Conservation (phyloP, 2,113 vertebrate species). For the Larimichthys crocea region DNA sequence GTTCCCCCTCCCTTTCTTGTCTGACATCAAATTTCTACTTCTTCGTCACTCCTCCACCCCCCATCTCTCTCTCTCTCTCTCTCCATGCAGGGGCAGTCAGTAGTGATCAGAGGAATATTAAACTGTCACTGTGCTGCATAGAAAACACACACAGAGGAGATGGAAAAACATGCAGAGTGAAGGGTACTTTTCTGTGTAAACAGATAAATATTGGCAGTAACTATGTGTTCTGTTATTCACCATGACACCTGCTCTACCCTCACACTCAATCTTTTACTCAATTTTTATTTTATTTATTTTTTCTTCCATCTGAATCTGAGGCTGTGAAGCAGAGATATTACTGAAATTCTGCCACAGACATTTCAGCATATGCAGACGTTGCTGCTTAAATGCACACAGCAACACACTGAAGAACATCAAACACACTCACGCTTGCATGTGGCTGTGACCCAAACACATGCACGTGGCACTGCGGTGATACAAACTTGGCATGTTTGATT, state of each 20-base stretch:
- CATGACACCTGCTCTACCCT: slow-evolving; percentile 45
- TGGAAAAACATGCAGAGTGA: slow-evolving; percentile 3
- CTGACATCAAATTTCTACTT: slow-evolving; percentile 43
- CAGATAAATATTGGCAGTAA: slow-evolving; percentile 49
- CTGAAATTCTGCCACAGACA: slow-evolving; percentile 23
- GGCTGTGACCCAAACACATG: slow-evolving; percentile 10
- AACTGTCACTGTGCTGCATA: slow-evolving; percentile 28
- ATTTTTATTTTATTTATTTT: not conserved
- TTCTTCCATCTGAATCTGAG: not conserved
- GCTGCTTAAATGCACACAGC: not conserved
- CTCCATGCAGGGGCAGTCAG: slow-evolving; percentile 24
- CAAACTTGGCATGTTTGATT: slow-evolving; percentile 22
- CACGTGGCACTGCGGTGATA: slow-evolving; percentile 6
- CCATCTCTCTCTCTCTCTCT: not conserved
- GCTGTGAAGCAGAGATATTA: slow-evolving; percentile 8
- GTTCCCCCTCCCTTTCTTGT: slow-evolving; percentile 31
- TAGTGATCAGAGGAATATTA: slow-evolving; percentile 33
- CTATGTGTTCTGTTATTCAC: slow-evolving; percentile 50
- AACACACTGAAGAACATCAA: not conserved
- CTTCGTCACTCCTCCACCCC: slow-evolving; percentile 7
- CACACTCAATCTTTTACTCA: not conserved
- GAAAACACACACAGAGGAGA: slow-evolving; percentile 15
- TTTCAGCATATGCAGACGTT: slow-evolving; percentile 2
- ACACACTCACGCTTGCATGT: slow-evolving; percentile 8
- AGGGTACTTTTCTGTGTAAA: slow-evolving; percentile 39